A percentile compares a stretch with the other conserved stretches of the same genome.
Conservation (phyloP, 2,113 vertebrate species). For the Leptobrachium leishanense region DNA sequence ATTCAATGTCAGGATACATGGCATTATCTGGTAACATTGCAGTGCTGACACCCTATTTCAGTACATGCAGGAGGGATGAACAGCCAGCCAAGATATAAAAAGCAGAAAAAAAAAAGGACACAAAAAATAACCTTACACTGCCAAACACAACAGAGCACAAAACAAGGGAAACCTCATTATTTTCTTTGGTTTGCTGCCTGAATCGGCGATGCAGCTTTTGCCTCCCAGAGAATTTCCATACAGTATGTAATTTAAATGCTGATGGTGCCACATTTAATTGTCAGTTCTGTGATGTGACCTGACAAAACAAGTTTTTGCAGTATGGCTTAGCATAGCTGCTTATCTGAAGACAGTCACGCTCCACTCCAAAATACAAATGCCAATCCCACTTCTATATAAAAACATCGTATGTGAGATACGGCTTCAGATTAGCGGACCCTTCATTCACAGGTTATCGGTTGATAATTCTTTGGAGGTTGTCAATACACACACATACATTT, state of each 20-base stretch:
- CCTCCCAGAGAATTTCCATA: constrained; percentile 41
- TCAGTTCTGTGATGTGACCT: constrained; percentile 34
- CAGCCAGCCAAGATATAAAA: too few species aligned
- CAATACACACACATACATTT: constrained; percentile 20
- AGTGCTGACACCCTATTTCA: too few species aligned
- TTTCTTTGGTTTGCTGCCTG: constrained; percentile 38
- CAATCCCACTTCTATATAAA: constrained; percentile 30
- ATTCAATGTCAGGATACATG: too few species aligned
- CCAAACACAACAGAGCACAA: not conserved
- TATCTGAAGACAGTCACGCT: constrained; percentile 38
- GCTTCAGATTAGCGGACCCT: constrained; percentile 21
- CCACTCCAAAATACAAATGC: constrained; percentile 44
- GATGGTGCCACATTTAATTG: constrained; percentile 48
- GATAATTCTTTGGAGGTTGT: constrained; percentile 25
- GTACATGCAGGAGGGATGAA: too few species aligned
- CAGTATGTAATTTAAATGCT: constrained; percentile 37
- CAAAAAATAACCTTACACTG: not conserved
- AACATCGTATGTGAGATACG: not conserved
- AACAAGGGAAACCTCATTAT: constrained; percentile 30
- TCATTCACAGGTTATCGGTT: constrained; percentile 28
- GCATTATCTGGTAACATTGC: too few species aligned
- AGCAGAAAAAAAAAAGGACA: not conserved
- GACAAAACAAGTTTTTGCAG: constrained; percentile 37
- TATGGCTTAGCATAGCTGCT: constrained; percentile 45
- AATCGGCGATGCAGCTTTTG: constrained; percentile 32